A percentile compares a stretch with the other conserved stretches of the same genome.
Evolutionary conservation across 2,888 invertebrate species (phyloP).

Genomic region (Pachymerium ferrugineum): DNA sequence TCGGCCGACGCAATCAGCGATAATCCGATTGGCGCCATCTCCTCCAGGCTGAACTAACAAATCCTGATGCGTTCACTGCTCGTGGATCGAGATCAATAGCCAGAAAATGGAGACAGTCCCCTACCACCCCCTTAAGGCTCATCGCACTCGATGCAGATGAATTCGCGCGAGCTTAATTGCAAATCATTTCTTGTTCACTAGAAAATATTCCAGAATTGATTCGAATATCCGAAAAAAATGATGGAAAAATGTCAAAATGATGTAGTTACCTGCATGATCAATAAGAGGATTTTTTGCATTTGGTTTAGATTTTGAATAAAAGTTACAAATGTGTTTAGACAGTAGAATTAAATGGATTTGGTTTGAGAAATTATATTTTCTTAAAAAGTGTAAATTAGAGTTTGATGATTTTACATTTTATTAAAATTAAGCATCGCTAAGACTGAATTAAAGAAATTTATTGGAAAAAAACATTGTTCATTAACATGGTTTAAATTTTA

Average conservation of each 20-base stretch:
- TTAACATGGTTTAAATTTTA: too few species aligned
- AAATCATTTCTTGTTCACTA: constrained; percentile 1
- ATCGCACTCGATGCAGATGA: constrained; percentile 9
- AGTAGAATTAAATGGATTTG: too few species aligned
- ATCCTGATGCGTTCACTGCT: constrained; percentile 14
- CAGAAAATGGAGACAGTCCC: constrained; percentile 8
- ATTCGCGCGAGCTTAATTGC: constrained; percentile 7
- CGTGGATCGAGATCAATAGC: constrained; percentile 17
- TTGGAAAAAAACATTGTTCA: too few species aligned
- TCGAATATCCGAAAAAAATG: constrained; percentile 1
- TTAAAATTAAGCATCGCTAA: too few species aligned
- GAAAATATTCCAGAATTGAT: not conserved
- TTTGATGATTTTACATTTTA: too few species aligned
- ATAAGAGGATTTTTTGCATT: too few species aligned
- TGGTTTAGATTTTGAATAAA: too few species aligned
- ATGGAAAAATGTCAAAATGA: not conserved
- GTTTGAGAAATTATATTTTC: too few species aligned
- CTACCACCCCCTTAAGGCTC: not conserved
- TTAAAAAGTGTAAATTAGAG: too few species aligned
- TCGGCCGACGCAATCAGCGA: constrained; percentile 12
- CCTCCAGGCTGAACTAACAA: constrained; percentile 17
- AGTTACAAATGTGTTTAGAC: too few species aligned
- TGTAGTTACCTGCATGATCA: not conserved
- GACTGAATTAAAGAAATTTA: too few species aligned
- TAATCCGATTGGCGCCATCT: constrained; percentile 14